These are phyloP conservation scores for Discoglossus pictus DNA, from an alignment of 2,797 vertebrate genomes.

Conservation along the genomic window DNA sequence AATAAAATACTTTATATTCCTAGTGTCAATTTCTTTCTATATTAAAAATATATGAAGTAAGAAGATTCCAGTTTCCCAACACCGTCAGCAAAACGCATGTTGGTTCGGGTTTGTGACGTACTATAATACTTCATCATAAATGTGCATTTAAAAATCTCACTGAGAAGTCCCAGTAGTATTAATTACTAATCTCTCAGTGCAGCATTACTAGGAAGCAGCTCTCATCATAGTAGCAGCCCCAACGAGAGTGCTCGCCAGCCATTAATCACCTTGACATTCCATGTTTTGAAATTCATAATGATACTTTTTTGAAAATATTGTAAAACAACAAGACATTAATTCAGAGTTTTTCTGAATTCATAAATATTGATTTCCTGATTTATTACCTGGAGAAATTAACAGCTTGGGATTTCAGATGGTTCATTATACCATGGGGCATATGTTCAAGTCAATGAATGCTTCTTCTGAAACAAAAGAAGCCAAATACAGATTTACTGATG, in stretches of 20 bases:
- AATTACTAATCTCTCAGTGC: constrained; percentile 36
- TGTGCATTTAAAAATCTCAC: constrained; percentile 12
- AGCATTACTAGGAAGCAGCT: constrained; percentile 5
- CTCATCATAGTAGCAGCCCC: constrained; percentile 16
- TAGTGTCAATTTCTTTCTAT: too few species aligned
- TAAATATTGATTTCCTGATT: constrained; percentile 48
- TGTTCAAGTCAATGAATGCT: constrained; percentile 39
- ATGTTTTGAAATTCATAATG: constrained; percentile 38
- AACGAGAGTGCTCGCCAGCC: constrained; percentile 12
- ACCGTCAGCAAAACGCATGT: background rate
- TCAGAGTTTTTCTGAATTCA: constrained; percentile 41
- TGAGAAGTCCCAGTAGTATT: constrained; percentile 12
- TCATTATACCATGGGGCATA: constrained; percentile 34
- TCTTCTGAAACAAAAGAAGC: constrained; percentile 33
- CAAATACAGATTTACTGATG: constrained; percentile 20
- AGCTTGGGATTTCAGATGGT: constrained; percentile 34
- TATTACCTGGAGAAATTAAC: constrained; percentile 39
- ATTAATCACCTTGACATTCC: constrained; percentile 45
- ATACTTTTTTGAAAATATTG: constrained; percentile 46
- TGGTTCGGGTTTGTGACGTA: background rate
- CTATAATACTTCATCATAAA: constrained; percentile 17
- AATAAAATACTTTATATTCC: too few species aligned
- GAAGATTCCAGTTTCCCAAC: background rate
- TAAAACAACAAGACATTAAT: constrained; percentile 46
- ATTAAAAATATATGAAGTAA: too few species aligned